These are phyloP conservation scores for Delichon dasypus DNA, from an alignment of 2,797 vertebrate genomes.

Conservation along the genomic window DNA sequence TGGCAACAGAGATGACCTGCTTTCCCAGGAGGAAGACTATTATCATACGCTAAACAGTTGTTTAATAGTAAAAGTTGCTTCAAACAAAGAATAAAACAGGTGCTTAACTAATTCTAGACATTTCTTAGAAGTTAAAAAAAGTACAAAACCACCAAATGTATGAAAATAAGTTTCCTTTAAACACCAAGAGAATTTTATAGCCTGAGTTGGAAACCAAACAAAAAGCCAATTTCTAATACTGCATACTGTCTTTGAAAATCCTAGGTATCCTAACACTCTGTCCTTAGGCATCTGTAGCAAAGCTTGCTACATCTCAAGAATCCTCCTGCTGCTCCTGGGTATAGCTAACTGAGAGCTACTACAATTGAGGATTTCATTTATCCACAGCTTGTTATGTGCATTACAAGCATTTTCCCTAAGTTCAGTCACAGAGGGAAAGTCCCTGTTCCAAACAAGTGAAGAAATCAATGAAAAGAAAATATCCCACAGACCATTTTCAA, in stretches of 20 bases:
- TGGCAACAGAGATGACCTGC: not conserved
- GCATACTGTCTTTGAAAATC: not conserved
- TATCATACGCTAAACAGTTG: slow-evolving; percentile 26
- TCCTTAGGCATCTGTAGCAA: slow-evolving; percentile 5
- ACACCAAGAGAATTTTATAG: not conserved
- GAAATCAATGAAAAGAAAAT: not conserved
- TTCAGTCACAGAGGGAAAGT: not conserved
- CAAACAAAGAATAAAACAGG: slow-evolving; percentile 32
- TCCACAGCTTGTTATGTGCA: not conserved
- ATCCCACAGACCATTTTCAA: not conserved
- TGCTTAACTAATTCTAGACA: slow-evolving; percentile 36
- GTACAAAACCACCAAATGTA: not conserved
- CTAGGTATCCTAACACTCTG: not conserved
- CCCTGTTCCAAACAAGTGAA: not conserved
- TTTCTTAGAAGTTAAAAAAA: not conserved
- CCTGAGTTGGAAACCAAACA: not conserved
- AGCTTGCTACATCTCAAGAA: slow-evolving; percentile 14
- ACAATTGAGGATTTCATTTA: slow-evolving; percentile 17
- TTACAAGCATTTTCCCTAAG: not conserved
- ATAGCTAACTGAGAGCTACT: not conserved
- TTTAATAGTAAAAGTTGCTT: slow-evolving; percentile 6
- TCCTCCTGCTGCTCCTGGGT: not conserved
- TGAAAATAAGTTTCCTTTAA: slow-evolving; percentile 24
- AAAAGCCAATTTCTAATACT: not conserved
- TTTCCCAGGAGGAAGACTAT: slow-evolving; percentile 18